A percentile compares a stretch with the other conserved stretches of the same genome.
phyloP scores from a whole-genome alignment of 2,888 invertebrate species.

The Drosophila peninsularis region DNA sequence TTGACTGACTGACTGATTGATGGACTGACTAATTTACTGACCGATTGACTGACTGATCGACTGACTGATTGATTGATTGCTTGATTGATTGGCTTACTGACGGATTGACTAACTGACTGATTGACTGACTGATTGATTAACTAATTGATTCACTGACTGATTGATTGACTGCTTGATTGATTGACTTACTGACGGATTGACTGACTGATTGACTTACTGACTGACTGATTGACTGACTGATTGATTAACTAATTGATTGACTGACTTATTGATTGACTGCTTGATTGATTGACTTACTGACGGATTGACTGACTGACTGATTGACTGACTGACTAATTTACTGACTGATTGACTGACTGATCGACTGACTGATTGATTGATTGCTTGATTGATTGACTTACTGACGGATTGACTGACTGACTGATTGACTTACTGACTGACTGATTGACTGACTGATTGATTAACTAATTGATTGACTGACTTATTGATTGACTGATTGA shows the following conservation, averaged over 20 bases:
- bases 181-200: background rate
- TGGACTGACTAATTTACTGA: too few relatives aligned
- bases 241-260: background rate
- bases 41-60: too few relatives aligned
- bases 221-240: background rate
- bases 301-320: background rate
- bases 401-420: too few relatives aligned
- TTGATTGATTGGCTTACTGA: background rate
- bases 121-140: background rate
- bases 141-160: background rate
- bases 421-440: too few relatives aligned
- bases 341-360: background rate
- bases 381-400: too few relatives aligned
- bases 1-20: too few relatives aligned
- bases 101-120: background rate
- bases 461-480: background rate
- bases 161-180: too few relatives aligned
- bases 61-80: too few relatives aligned
- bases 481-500: background rate
- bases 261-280: background rate
- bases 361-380: too few relatives aligned
- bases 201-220: background rate
- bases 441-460: background rate
- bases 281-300: too few relatives aligned
- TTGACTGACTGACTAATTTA: too few relatives aligned